A percentile compares a stretch with the other conserved stretches of the same genome.
These are phyloP conservation scores for Perodicticus potto DNA, from an alignment of 2,797 vertebrate species.

Conservation along the genomic window DNA sequence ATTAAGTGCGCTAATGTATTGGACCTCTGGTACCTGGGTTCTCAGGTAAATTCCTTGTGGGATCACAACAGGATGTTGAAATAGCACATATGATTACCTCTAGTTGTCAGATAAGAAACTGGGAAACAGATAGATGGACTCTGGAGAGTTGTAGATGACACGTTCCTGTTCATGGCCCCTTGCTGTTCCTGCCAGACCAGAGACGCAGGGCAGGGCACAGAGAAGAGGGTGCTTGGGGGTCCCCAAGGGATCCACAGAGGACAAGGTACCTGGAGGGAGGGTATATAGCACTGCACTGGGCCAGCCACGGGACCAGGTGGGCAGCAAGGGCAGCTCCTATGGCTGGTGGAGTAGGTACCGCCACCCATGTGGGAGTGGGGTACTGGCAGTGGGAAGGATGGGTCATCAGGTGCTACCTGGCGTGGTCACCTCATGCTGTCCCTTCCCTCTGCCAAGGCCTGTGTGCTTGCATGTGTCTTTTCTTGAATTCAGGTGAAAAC, in stretches of 20 bases:
- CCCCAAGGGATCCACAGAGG: not conserved
- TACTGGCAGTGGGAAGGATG: not conserved
- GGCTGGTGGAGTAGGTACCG: rapidly evolving
- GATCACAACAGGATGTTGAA: not conserved
- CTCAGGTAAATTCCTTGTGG: not conserved
- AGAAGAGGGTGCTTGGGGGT: not conserved
- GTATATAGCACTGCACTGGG: not conserved
- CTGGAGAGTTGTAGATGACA: not conserved
- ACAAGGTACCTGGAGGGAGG: not conserved
- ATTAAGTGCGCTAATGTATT: not conserved
- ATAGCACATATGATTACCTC: not conserved
- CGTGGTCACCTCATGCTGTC: rapidly evolving
- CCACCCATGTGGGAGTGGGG: rapidly evolving
- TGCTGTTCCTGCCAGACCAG: not conserved
- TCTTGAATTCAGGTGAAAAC: not conserved
- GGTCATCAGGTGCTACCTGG: rapidly evolving
- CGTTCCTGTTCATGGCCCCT: not conserved
- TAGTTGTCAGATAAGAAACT: not conserved
- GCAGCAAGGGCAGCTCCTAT: not conserved
- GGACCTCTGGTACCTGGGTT: not conserved
- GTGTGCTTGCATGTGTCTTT: not conserved
- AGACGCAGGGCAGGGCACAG: not conserved
- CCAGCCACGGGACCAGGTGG: not conserved
- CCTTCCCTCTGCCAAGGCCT: not conserved
- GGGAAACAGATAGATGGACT: not conserved